Conservation (phyloP, 1,140 invertebrate species). For the Hycleus phaleratus region DNA sequence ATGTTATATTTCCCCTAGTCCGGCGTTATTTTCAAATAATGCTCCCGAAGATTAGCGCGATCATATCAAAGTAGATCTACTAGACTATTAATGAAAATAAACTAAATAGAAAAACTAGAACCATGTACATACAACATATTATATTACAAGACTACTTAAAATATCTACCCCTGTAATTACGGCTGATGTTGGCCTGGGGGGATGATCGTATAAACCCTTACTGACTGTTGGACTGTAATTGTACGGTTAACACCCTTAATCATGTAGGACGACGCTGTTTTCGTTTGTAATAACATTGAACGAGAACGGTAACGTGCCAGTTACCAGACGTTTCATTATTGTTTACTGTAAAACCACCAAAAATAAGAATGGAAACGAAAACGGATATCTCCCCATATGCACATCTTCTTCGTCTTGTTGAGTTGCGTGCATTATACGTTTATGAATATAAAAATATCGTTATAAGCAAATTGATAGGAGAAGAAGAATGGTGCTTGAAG, state of each 20-base stretch:
- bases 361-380: too few species aligned
- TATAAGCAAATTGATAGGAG: conserved; percentile 9
- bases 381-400: background rate
- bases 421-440: conserved; percentile 13
- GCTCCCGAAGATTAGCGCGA: too few species aligned
- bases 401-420: background rate
- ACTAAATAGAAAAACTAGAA: too few species aligned
- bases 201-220: conserved; percentile 18
- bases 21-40: too few species aligned
- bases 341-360: background rate
- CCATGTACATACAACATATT: too few species aligned
- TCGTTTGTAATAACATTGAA: conserved; percentile 17
- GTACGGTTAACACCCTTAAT: conserved; percentile 22
- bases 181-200: conserved; percentile 14
- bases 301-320: conserved; percentile 11
- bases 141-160: conserved; percentile 12
- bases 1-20: too few species aligned
- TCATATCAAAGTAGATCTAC: too few species aligned
- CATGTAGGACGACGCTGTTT: conserved; percentile 14
- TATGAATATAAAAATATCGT: conserved; percentile 13
- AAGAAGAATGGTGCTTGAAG: background rate
- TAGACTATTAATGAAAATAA: too few species aligned
- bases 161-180: conserved; percentile 18
- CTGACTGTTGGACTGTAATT: conserved; percentile 15
- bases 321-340: background rate